Conservation (phyloP, 2,888 invertebrate genomes). For the Drosophila birchii region DNA sequence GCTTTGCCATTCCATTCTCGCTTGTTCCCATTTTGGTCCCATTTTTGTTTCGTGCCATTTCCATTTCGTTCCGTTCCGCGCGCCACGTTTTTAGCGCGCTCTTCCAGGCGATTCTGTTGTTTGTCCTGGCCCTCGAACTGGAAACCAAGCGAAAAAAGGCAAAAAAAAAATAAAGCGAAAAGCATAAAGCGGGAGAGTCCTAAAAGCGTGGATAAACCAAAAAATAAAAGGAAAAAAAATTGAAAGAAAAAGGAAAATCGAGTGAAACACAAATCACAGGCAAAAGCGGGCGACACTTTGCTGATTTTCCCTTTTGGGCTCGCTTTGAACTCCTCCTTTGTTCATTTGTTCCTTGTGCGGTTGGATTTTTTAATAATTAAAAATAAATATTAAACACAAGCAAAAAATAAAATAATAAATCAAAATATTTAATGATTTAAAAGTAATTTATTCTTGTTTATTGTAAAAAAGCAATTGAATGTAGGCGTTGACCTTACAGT, state of each 20-base stretch:
- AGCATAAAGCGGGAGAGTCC: constrained; percentile 11
- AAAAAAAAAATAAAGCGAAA: neutral
- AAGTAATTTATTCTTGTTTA: too few species aligned
- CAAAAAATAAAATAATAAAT: too few species aligned
- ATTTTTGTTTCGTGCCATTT: constrained; percentile 2
- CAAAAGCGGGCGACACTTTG: constrained; percentile 5
- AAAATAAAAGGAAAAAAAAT: neutral
- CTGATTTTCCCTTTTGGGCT: neutral
- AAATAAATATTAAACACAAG: neutral
- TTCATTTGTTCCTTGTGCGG: neutral
- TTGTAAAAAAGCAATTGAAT: neutral
- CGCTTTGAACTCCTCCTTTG: neutral
- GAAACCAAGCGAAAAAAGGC: constrained; percentile 27
- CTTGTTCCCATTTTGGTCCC: constrained; percentile 11
- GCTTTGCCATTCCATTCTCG: constrained; percentile 13
- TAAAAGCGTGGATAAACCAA: constrained; percentile 17
- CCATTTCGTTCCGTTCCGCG: constrained; percentile 26
- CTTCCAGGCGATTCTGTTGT: constrained; percentile 46
- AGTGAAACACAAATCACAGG: constrained; percentile 17
- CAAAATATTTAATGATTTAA: too few species aligned
- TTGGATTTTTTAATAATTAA: neutral
- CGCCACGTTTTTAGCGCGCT: constrained; percentile 43
- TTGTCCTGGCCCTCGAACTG: constrained; percentile 43
- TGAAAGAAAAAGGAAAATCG: neutral
- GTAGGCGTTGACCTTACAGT: constrained; percentile 3